Evolutionary conservation across 2,797 vertebrate species (phyloP), one percentile per base, ranked within the genome.

Genomic region (Falco cherrug): DNA sequence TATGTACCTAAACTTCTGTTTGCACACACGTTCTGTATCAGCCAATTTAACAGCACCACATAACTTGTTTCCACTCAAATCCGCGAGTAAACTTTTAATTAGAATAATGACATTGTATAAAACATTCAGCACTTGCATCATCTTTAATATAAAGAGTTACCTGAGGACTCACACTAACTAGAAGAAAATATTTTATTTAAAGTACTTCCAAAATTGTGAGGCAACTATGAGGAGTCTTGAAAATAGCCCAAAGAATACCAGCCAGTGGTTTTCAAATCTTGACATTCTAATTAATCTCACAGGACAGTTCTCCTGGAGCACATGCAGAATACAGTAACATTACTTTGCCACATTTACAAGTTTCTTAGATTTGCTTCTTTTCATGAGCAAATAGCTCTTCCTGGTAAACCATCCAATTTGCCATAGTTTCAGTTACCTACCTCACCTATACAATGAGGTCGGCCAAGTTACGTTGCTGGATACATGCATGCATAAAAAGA

Each of bases 381-480:
- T 21, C 1, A 0, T 5, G 5, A 59, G 20, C 15, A n/a, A 71
- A 35, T 0, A 28, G 24, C 56, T n/a, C 53, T 41, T 39, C 35
- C 16, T 5, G 6, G 8, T 24, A 45, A 89, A 35, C 5, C 29
- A 57, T 9, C 19, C 41, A 8, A 41, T 51, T 60, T n/a, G 9
- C 16, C 61, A 75, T 33, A 22, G 17, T 28, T 48, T 33, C 33
- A 61, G 1, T 22, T 11, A 57, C 41, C 22, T 37, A 9, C 37
- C 53, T n/a, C 16, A 24, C 19, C 50, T 16, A 5, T 3, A 16
- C 29, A 43, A 59, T 4, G 21, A 43, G 68, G 28, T 25, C 77
- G 43, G 59, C 20, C 21, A 50, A 74, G 41, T 47, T 50, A 20
- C 1, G 7, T 6, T 31, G 47, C 60, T 41, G 24, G 61, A 43